Evolutionary conservation across 2,113 vertebrate species (phyloP).

Genomic region (Coregonus clupeaformis): DNA sequence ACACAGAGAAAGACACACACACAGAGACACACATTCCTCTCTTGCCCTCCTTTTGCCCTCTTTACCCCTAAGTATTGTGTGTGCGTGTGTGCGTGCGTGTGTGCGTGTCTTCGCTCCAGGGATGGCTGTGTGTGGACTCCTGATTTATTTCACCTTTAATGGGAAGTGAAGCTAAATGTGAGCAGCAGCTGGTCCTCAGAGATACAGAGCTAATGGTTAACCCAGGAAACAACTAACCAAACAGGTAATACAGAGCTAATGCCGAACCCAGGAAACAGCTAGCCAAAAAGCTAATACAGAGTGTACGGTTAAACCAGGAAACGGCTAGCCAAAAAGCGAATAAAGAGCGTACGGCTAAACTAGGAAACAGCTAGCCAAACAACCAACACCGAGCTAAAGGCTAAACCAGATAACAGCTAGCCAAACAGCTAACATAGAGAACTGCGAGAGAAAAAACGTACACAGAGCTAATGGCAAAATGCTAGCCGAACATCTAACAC

Average conservation of each 20-base stretch:
- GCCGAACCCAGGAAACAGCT: constrained; percentile 18
- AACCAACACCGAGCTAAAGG: constrained; percentile 49
- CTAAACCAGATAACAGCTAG: constrained; percentile 63
- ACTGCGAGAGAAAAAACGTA: no score
- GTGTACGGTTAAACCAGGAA: no score
- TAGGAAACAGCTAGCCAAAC: background rate
- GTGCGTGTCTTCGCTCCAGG: constrained; percentile 53
- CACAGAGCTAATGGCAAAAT: no score
- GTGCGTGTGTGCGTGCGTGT: constrained; percentile 10
- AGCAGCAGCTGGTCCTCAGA: constrained; percentile 72
- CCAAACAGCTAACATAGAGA: no score
- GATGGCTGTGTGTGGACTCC: constrained; percentile 63
- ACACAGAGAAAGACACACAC: constrained; percentile 3
- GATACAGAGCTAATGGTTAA: constrained; percentile 63
- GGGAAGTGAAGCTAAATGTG: constrained; percentile 77
- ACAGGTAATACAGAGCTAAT: constrained; percentile 48
- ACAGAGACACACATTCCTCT: background rate
- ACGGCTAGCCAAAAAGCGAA: no score
- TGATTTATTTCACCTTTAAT: constrained; percentile 79
- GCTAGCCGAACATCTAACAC: no score
- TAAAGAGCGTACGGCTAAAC: no score
- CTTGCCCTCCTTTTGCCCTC: background rate
- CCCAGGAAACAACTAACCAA: constrained; percentile 56
- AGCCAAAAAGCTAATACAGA: background rate
- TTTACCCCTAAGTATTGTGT: background rate